Percentiles rank a stretch among this genome's conserved stretches.
Conservation (phyloP, 1,140 invertebrate genomes). For the Steinernema khuongi region DNA sequence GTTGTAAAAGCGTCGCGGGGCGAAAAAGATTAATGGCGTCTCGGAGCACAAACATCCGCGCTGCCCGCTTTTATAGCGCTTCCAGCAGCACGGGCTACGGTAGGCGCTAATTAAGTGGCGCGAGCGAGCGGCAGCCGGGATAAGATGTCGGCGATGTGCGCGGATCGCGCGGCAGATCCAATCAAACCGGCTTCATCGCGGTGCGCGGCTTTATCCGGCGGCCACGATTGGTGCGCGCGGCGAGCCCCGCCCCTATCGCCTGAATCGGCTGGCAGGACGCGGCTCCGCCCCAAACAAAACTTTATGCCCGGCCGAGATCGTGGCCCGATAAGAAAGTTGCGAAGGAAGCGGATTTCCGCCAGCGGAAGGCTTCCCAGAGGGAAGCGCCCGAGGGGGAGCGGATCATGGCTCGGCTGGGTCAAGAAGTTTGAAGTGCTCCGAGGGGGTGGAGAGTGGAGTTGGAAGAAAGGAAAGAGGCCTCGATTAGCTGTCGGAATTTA, state of each 20-base stretch:
- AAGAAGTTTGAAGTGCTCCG: too few relatives aligned
- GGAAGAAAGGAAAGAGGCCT: too few relatives aligned
- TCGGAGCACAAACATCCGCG: neutral
- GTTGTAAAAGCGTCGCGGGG: neutral
- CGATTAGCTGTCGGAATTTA: too few relatives aligned
- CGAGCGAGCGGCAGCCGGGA: neutral
- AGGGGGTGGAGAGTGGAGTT: too few relatives aligned
- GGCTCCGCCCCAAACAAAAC: neutral
- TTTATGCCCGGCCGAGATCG: neutral
- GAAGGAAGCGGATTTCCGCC: neutral
- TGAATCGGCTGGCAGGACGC: neutral
- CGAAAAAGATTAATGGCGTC: constrained; percentile 9
- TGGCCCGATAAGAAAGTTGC: neutral
- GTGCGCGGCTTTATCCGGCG: neutral
- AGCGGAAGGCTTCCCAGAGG: too few relatives aligned
- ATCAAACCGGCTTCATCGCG: constrained; percentile 6
- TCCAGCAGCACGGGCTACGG: neutral
- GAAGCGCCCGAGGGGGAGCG: too few relatives aligned
- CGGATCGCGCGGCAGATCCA: neutral
- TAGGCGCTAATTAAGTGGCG: constrained; percentile 9
- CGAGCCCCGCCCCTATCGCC: neutral
- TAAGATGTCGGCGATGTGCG: constrained; percentile 10
- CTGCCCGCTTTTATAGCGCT: neutral
- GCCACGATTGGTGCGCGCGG: constrained; percentile 9
- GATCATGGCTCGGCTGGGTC: too few relatives aligned